Evolutionary conservation across 30 jellyfish, hydroid and myxozoan species (phyloP).

Genomic region (Catostylus mosaicus): DNA sequence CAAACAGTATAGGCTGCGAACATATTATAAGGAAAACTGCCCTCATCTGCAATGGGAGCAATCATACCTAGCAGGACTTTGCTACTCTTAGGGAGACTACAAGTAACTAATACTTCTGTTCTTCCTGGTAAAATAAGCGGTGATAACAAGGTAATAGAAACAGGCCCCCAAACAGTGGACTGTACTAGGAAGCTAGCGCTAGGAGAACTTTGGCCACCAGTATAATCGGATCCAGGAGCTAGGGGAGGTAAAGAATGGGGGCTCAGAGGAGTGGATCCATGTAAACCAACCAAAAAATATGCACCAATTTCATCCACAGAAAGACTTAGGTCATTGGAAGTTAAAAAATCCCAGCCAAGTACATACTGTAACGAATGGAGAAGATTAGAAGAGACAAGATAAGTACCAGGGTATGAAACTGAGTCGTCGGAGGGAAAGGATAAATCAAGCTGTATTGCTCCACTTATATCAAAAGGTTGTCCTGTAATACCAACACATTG

Average conservation of each 20-base stretch:
- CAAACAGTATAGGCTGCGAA: constrained; percentile 30
- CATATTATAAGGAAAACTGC: background rate
- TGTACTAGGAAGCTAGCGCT: constrained; percentile 19
- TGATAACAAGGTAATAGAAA: background rate
- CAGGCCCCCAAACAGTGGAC: constrained; percentile 4
- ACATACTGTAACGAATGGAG: constrained; percentile 10
- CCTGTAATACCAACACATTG: constrained; percentile 48
- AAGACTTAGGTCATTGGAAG: constrained; percentile 3
- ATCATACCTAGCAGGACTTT: constrained; percentile 37
- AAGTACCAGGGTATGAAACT: background rate
- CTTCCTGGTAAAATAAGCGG: constrained; percentile 21
- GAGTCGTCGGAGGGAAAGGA: background rate
- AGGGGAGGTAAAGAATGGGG: background rate
- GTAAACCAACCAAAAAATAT: constrained; percentile 2
- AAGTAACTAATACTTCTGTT: constrained; percentile 18
- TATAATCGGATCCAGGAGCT: background rate
- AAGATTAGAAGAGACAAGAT: background rate
- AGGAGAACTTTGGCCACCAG: background rate
- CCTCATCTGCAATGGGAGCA: background rate
- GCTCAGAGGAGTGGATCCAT: background rate
- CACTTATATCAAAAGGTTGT: constrained; percentile 6
- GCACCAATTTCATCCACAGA: background rate
- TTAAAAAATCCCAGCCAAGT: constrained; percentile 50
- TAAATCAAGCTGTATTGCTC: constrained; percentile 4
- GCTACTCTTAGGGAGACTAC: constrained; percentile 25